Percentiles rank a stretch among this genome's conserved stretches.
These are phyloP conservation scores for Metopolophium dirhodum DNA, from an alignment of 1,140 invertebrate species.

Conservation along the genomic window DNA sequence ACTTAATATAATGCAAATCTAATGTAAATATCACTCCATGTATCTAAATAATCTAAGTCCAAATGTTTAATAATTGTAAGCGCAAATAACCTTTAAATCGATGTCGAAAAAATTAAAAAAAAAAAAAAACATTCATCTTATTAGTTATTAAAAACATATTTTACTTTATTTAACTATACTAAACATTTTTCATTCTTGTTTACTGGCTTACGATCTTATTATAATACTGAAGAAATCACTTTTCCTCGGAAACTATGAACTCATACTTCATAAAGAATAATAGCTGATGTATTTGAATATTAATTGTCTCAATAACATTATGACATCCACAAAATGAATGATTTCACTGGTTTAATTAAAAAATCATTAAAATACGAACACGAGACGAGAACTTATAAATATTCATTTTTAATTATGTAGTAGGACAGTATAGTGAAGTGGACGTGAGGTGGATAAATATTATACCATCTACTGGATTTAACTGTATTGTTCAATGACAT, in stretches of 20 bases:
- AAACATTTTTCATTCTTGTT: not conserved
- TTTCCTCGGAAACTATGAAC: not conserved
- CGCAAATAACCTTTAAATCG: too few species aligned
- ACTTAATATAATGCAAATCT: too few species aligned
- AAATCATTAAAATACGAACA: not conserved
- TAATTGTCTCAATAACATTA: not conserved
- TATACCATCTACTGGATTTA: not conserved
- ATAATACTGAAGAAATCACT: not conserved
- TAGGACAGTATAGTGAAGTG: not conserved
- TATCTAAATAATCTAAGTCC: too few species aligned
- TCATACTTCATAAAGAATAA: not conserved
- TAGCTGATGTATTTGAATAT: not conserved
- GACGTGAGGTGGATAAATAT: not conserved
- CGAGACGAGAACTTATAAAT: not conserved
- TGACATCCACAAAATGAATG: not conserved
- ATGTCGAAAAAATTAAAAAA: too few species aligned
- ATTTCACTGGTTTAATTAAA: not conserved
- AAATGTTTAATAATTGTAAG: too few species aligned
- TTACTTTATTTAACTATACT: not conserved
- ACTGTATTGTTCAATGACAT: not conserved
- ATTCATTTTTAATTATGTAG: not conserved
- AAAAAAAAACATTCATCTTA: not conserved
- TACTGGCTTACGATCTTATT: not conserved
- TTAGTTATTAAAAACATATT: not conserved
- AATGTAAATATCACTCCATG: too few species aligned